These are phyloP conservation scores for Lordiphosa mommai DNA, from an alignment of 1,140 invertebrate genomes.

Conservation along the genomic window DNA sequence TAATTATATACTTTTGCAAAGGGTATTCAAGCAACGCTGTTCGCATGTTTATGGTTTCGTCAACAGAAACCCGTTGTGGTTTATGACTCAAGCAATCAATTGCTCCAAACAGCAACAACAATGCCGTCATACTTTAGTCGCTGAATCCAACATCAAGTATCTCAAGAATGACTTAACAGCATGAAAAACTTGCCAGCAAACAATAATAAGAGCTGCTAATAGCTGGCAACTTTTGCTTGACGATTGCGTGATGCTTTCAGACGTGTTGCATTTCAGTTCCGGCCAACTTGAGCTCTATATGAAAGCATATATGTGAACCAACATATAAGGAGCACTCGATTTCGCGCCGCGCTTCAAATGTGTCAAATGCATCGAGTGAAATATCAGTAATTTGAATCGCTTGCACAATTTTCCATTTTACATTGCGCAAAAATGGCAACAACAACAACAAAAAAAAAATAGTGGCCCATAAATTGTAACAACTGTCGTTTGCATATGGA, in stretches of 20 bases:
- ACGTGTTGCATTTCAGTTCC: slow-evolving; percentile 53
- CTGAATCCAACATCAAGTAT: slow-evolving; percentile 67
- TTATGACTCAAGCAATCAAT: slow-evolving; percentile 75
- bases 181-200: slow-evolving; percentile 44
- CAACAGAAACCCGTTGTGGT: slow-evolving; percentile 55
- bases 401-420: slow-evolving; percentile 69
- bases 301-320: not conserved
- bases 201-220: slow-evolving; percentile 55
- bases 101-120: slow-evolving; percentile 39
- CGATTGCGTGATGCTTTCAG: slow-evolving; percentile 61
- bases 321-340: slow-evolving; percentile 15
- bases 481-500: slow-evolving; percentile 64
- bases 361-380: slow-evolving; percentile 67
- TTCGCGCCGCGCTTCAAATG: slow-evolving; percentile 41
- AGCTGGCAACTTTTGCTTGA: slow-evolving; percentile 47
- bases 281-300: slow-evolving; percentile 28
- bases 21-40: not conserved
- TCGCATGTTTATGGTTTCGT: not conserved
- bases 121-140: slow-evolving; percentile 47
- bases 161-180: slow-evolving; percentile 72
- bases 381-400: slow-evolving; percentile 64
- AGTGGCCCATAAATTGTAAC: slow-evolving; percentile 69
- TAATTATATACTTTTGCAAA: no score
- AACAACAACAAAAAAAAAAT: slow-evolving; percentile 45
- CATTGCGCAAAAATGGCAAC: slow-evolving; percentile 59